These are phyloP conservation scores for Phocoena phocoena DNA, from an alignment of 2,113 vertebrate genomes.

Conservation along the genomic window DNA sequence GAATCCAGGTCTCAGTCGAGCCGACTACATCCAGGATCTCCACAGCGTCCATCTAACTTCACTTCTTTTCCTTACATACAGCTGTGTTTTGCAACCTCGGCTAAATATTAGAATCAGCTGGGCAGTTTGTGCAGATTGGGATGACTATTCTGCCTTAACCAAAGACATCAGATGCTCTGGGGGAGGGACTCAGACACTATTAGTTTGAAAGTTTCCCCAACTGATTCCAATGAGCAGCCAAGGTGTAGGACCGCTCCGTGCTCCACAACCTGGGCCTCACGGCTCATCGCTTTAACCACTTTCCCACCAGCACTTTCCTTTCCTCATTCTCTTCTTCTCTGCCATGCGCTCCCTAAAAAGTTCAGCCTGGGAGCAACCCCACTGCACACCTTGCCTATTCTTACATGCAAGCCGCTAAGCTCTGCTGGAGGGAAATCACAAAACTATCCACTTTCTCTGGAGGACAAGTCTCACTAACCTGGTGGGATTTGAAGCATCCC, in stretches of 20 bases:
- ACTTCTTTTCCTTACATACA: neutral
- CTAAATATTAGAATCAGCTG: neutral
- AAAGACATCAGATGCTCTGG: neutral
- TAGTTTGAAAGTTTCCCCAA: neutral
- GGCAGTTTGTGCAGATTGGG: neutral
- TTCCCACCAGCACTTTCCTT: neutral
- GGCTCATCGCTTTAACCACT: neutral
- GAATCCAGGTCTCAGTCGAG: neutral
- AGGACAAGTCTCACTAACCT: neutral
- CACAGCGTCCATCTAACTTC: neutral
- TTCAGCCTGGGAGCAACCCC: neutral
- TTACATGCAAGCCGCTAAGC: neutral
- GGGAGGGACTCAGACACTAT: neutral
- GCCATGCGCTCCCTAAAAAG: neutral
- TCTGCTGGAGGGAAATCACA: neutral
- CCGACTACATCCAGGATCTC: neutral
- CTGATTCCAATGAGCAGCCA: neutral
- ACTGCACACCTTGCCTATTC: neutral
- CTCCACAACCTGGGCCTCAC: fast-evolving
- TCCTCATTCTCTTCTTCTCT: neutral
- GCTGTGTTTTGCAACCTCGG: neutral
- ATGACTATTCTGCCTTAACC: neutral
- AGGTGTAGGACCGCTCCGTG: neutral
- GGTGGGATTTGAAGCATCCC: neutral
- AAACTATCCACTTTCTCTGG: neutral